Evolutionary conservation across 2,113 vertebrate genomes (phyloP).

Genomic region (Bungarus multicinctus): DNA sequence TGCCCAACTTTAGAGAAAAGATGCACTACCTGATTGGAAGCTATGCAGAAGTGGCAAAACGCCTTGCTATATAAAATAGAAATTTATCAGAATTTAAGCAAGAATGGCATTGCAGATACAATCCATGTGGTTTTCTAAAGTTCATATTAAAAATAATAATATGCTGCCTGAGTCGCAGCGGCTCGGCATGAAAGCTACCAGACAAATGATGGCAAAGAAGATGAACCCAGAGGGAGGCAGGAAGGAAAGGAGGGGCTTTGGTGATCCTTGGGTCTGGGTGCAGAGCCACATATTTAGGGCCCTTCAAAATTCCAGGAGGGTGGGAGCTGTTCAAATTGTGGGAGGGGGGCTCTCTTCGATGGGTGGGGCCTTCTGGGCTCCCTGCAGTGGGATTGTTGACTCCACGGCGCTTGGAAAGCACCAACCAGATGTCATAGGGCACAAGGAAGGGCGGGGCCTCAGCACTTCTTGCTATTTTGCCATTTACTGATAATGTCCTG

Average conservation of each 20-base stretch:
- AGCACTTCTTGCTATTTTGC: neutral
- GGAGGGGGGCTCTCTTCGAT: neutral
- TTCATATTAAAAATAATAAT: neutral
- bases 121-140: neutral
- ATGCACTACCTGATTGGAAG: neutral
- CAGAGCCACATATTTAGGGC: no score
- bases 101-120: neutral
- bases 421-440: neutral
- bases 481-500: neutral
- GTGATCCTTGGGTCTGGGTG: neutral
- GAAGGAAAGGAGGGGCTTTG: neutral
- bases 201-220: neutral
- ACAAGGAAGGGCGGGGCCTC: neutral
- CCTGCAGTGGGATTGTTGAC: neutral
- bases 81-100: neutral
- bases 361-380: neutral
- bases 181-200: neutral
- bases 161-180: neutral
- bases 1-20: neutral
- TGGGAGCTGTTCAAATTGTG: neutral
- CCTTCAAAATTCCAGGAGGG: neutral
- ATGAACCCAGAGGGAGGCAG: neutral
- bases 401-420: neutral
- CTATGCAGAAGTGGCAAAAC: neutral
- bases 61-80: neutral